Conservation (phyloP, 1,140 invertebrate genomes). For the Drosophila miranda region DNA sequence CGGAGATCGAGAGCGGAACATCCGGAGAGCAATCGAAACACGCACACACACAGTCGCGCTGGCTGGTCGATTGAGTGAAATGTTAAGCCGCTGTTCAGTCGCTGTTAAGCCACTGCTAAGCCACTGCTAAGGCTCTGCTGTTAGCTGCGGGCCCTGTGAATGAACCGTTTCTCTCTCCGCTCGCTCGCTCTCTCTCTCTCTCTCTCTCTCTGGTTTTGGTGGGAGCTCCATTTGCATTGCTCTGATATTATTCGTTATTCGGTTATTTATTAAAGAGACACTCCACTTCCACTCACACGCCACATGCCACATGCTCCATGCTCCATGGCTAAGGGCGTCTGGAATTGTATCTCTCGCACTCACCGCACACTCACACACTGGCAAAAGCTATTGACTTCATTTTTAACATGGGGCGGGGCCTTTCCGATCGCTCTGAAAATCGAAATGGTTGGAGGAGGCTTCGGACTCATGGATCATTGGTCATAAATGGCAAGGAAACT, state of each 20-base stretch:
- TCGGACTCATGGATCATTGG: background rate
- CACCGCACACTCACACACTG: slow-evolving; percentile 5
- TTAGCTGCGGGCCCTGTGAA: slow-evolving; percentile 9
- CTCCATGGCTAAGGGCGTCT: slow-evolving; percentile 45
- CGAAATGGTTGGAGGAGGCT: slow-evolving; percentile 43
- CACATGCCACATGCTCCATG: no score
- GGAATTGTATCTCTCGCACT: slow-evolving; percentile 35
- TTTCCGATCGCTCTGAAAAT: slow-evolving; percentile 28
- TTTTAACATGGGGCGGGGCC: slow-evolving; percentile 73
- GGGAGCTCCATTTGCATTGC: slow-evolving; percentile 67
- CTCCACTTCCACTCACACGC: slow-evolving; percentile 16
- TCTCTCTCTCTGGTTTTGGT: background rate
- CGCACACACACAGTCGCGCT: slow-evolving; percentile 26
- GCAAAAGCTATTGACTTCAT: slow-evolving; percentile 63
- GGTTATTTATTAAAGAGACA: slow-evolving; percentile 61
- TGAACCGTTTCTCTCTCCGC: slow-evolving; percentile 10
- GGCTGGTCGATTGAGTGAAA: slow-evolving; percentile 9
- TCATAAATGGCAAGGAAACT: background rate
- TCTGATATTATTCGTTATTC: slow-evolving; percentile 79
- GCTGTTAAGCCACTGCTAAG: slow-evolving; percentile 26
- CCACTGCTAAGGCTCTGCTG: slow-evolving; percentile 8
- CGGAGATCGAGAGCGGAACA: slow-evolving; percentile 23
- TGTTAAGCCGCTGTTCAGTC: slow-evolving; percentile 25
- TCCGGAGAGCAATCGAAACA: slow-evolving; percentile 27
- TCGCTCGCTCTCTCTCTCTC: background rate